phyloP scores from a whole-genome alignment of 2,113 vertebrate species.

The Colaptes auratus region DNA sequence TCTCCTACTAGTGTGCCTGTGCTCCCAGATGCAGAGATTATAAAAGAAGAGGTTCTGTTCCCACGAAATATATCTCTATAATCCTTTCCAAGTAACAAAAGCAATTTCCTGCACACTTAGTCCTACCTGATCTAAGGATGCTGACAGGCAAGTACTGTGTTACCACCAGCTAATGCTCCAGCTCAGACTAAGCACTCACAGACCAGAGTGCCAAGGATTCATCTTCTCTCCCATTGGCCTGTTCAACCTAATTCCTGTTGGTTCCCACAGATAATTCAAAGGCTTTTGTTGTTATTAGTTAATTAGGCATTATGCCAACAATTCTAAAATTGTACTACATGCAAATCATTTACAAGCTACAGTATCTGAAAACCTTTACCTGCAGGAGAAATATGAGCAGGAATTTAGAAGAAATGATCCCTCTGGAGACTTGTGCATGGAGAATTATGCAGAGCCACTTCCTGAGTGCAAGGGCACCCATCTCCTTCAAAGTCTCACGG shows the following conservation, averaged over 20 bases:
- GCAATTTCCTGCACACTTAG: not conserved
- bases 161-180: not conserved
- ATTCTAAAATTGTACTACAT: not conserved
- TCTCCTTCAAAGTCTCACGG: not conserved
- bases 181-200: not conserved
- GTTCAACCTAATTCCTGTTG: not conserved
- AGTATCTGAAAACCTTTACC: not conserved
- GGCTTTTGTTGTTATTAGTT: not conserved
- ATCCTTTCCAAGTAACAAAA: not conserved
- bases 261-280: not conserved
- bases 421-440: not conserved
- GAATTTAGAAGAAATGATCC: not conserved
- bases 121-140: not conserved
- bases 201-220: not conserved
- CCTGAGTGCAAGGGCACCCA: not conserved
- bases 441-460: not conserved
- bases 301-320: not conserved
- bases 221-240: not conserved
- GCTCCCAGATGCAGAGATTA: not conserved
- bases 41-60: not conserved
- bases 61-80: not conserved
- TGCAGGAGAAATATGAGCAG: not conserved
- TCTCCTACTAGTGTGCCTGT: not conserved
- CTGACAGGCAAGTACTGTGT: not conserved
- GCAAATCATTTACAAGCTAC: not conserved